Conservation (phyloP, 1,140 invertebrate genomes). For the Thrips palmi region DNA sequence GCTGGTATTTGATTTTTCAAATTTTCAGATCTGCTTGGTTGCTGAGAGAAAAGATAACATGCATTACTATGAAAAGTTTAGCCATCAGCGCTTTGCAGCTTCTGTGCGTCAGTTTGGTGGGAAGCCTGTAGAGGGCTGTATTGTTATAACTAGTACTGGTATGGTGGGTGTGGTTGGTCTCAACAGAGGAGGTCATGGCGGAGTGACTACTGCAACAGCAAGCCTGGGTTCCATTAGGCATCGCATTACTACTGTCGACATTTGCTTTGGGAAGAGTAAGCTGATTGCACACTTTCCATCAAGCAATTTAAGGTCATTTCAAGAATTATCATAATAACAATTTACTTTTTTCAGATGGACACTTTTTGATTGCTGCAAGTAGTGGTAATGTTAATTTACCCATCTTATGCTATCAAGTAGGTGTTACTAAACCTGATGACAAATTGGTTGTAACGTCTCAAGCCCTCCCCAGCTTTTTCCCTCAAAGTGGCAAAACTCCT, state of each 20-base stretch:
- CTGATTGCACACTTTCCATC: conserved; percentile 6
- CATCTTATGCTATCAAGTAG: conserved; percentile 24
- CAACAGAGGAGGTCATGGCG: conserved; percentile 14
- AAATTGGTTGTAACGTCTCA: conserved; percentile 42
- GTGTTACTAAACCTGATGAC: conserved; percentile 34
- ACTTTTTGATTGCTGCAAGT: conserved; percentile 59
- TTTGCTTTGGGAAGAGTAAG: conserved; percentile 53
- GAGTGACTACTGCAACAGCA: conserved; percentile 33
- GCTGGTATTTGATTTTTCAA: conserved; percentile 20
- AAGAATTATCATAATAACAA: conserved; percentile 12
- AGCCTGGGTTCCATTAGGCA: conserved; percentile 52
- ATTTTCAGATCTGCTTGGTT: conserved; percentile 30
- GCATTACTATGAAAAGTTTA: conserved; percentile 72
- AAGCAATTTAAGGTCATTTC: too few relatives aligned
- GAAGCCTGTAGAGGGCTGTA: conserved; percentile 56
- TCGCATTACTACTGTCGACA: conserved; percentile 52
- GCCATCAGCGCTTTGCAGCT: conserved; percentile 50
- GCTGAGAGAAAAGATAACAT: conserved; percentile 63
- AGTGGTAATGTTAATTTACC: conserved; percentile 33
- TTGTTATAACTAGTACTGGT: conserved; percentile 68
- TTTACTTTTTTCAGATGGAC: conserved; percentile 37
- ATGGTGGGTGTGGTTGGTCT: conserved; percentile 41
- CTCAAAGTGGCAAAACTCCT: conserved; percentile 34
- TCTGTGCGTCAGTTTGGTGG: conserved; percentile 75
- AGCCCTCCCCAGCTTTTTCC: conserved; percentile 62